phyloP scores from a whole-genome alignment of 2,113 vertebrate species.

The Machaerirhynchus nigripectus region DNA sequence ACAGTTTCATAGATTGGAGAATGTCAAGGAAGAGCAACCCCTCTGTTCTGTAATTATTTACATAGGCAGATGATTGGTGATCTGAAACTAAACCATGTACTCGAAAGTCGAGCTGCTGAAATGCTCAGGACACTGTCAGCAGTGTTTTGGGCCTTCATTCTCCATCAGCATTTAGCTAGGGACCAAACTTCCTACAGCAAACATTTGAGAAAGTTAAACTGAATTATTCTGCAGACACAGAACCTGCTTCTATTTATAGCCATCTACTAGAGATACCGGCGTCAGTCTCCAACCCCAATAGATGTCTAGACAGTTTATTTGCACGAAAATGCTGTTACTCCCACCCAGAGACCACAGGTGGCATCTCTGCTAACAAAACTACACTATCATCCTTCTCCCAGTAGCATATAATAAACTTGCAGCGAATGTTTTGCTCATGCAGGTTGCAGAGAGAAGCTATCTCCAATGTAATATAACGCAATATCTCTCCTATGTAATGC shows the following conservation, averaged over 20 bases:
- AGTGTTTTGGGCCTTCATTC: not conserved
- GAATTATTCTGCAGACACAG: not conserved
- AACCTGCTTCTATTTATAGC: not conserved
- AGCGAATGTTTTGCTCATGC: rapidly evolving
- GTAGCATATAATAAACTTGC: not conserved
- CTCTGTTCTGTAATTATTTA: not conserved
- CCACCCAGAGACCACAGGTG: not conserved
- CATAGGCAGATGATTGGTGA: not conserved
- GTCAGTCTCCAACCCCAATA: not conserved
- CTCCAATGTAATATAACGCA: not conserved
- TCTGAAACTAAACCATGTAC: not conserved
- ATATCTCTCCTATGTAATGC: not conserved
- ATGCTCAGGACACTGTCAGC: not conserved
- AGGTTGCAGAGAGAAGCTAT: not conserved
- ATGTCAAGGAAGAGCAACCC: not conserved
- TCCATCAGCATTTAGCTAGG: not conserved
- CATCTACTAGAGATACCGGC: not conserved
- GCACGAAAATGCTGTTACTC: not conserved
- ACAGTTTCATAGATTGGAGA: not conserved
- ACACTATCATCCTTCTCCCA: not conserved
- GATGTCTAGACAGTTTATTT: not conserved
- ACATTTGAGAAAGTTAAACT: not conserved
- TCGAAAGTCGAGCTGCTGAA: not conserved
- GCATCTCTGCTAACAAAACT: not conserved
- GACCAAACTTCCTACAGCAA: not conserved